phyloP scores from a whole-genome alignment of 2,888 invertebrate species.

The Hydriomena furcata region DNA sequence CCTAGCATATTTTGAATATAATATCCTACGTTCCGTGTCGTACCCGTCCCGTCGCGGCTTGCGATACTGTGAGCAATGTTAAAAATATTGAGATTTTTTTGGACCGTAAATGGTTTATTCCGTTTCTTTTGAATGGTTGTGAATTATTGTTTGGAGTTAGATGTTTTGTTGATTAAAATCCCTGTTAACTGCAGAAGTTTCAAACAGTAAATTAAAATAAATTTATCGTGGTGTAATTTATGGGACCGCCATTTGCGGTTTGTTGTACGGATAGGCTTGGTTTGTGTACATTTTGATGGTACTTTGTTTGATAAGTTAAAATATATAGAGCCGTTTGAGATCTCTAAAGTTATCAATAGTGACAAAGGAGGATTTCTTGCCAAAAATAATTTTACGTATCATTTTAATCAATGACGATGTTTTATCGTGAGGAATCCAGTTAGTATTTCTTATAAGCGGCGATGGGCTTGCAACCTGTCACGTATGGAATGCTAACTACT shows the following conservation, averaged over 20 bases:
- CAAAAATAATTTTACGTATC: no score
- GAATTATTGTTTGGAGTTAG: slow-evolving; percentile 29
- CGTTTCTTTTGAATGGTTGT: slow-evolving; percentile 22
- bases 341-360: no score
- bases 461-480: no score
- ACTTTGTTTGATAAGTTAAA: slow-evolving; percentile 10
- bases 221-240: slow-evolving; percentile 28
- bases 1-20: no score
- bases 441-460: no score
- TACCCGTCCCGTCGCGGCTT: not conserved
- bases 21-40: not conserved
- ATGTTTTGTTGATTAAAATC: slow-evolving; percentile 28
- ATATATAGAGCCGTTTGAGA: not conserved
- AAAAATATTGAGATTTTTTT: slow-evolving; percentile 20
- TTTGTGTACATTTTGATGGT: slow-evolving; percentile 9
- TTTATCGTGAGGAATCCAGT: no score
- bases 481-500: no score
- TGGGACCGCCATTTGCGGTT: slow-evolving; percentile 20
- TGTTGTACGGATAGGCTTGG: slow-evolving; percentile 1
- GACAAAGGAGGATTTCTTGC: no score
- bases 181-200: slow-evolving; percentile 22
- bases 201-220: slow-evolving; percentile 24
- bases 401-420: no score
- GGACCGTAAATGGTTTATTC: slow-evolving; percentile 31
- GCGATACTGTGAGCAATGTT: not conserved